Conservation (phyloP, 2,888 invertebrate species). For the Nephrocerus scutellatus region DNA sequence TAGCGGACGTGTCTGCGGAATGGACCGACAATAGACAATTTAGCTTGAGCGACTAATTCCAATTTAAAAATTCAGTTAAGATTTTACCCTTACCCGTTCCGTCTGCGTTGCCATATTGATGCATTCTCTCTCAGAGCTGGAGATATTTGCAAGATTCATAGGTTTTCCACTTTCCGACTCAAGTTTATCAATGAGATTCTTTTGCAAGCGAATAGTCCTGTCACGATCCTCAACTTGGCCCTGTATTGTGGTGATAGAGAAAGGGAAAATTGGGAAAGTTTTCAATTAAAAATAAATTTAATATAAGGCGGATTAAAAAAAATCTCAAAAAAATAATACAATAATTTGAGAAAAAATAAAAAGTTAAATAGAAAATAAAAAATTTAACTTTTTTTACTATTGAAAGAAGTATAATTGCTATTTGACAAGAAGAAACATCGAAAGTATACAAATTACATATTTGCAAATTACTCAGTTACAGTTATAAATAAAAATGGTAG, state of each 20-base stretch:
- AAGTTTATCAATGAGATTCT: constrained; percentile 64
- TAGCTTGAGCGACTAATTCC: too few species aligned
- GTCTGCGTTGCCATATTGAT: constrained; percentile 82
- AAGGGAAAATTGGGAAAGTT: constrained; percentile 9
- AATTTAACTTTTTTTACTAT: too few species aligned
- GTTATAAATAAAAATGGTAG: too few species aligned
- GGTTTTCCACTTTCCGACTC: constrained; percentile 40
- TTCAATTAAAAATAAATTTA: constrained; percentile 2
- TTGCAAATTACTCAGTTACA: too few species aligned
- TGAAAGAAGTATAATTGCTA: too few species aligned
- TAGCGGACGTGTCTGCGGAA: constrained; percentile 45
- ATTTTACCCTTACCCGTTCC: constrained; percentile 59
- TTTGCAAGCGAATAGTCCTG: constrained; percentile 70
- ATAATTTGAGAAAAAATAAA: too few species aligned
- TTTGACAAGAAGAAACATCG: too few species aligned
- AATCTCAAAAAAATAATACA: too few species aligned
- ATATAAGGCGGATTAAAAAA: constrained; percentile 8
- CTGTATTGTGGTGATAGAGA: constrained; percentile 38
- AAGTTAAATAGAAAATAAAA: too few species aligned
- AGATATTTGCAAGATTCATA: constrained; percentile 17
- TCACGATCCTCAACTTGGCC: constrained; percentile 83
- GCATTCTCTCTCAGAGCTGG: constrained; percentile 49
- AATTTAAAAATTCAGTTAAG: neutral
- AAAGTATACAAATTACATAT: too few species aligned
- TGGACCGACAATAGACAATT: too few species aligned